Percentiles rank a stretch among this genome's conserved stretches.
Evolutionary conservation across 2,113 vertebrate species (phyloP).

Genomic region (Cercocebus atys): DNA sequence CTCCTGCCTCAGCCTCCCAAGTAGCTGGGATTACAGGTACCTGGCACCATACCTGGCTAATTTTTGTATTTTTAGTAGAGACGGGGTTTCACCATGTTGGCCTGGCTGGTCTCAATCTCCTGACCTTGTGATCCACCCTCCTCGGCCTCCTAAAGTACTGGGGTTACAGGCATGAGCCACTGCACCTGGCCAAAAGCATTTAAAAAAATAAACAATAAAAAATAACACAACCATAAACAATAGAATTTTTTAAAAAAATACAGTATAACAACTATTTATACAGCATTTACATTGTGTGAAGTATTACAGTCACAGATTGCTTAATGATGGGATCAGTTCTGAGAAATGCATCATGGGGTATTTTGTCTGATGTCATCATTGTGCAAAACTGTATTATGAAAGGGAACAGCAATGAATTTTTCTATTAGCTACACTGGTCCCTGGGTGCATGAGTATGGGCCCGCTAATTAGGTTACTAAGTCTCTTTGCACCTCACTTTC

Average conservation of each 20-base stretch:
- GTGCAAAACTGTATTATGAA: not conserved
- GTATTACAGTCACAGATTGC: not conserved
- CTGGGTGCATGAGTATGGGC: not conserved
- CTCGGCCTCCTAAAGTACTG: no score
- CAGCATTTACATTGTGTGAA: not conserved
- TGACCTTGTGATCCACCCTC: no score
- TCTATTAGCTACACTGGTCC: not conserved
- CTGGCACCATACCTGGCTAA: no score
- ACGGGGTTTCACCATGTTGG: no score
- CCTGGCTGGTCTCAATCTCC: no score
- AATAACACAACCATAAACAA: not conserved
- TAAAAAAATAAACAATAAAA: not conserved
- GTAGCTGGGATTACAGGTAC: no score
- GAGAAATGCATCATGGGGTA: not conserved
- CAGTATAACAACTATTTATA: not conserved
- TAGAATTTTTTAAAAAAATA: not conserved
- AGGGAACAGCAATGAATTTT: not conserved
- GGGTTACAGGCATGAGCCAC: no score
- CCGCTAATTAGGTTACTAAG: not conserved
- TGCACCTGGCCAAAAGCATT: no score
- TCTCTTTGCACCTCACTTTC: not conserved
- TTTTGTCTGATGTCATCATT: not conserved
- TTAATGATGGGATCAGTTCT: not conserved
- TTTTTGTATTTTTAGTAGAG: no score
- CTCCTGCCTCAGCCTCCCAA: no score